Base-by-base conservation (phyloP, 2,888 invertebrate species). In the Melanotus villosus region DNA sequence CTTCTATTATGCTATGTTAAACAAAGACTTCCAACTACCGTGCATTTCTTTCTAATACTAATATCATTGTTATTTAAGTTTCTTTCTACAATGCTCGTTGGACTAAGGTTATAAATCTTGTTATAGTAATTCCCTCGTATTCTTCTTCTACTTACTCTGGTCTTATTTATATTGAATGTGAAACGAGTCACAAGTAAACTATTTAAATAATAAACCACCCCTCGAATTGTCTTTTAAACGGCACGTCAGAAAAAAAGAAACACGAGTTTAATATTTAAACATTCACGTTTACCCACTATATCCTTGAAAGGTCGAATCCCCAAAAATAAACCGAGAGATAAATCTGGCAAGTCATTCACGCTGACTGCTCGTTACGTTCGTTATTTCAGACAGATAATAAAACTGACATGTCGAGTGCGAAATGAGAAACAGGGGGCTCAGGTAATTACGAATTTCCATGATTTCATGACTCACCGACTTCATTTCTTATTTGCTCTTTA, bases 391-490 rank as follows among this genome's bases (percentile, higher is more conserved):
- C 38, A 58, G 58, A 58, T 58, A 58, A 58, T 58, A 41, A 58
- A 41, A 58, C 65, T 45, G 56, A 65, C 65, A 65, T 65, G 56
- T 56, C 56, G 45, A 57, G 56, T 57, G 36, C 43, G 45, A 65
- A 65, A 65, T 57, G 65, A 65, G 57, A 45, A 65, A 57, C 65
- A 57, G 43, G 30, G 64, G 45, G 21, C 19, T 32, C 54, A 45
- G 56, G 54, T 56, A 65, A 65, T 56, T 65, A 65, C 65, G 34
- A 65, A 65, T 57, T 65, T 60, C 45, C 56, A 64, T 64, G 64
- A 64, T 64, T 65, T 65, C 45, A 65, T 57, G 63, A 52, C 36
- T 63, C 63, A 41, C 19, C 30, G 63, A 38, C 38, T 62, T 62
- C 47, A 62, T 62, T 62, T 62, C 60, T 62, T 62, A 47, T 47